A percentile compares a stretch with the other conserved stretches of the same genome.
These are phyloP conservation scores for Philypnodon macrostomus DNA, from an alignment of 2,797 vertebrate genomes.

Conservation along the genomic window DNA sequence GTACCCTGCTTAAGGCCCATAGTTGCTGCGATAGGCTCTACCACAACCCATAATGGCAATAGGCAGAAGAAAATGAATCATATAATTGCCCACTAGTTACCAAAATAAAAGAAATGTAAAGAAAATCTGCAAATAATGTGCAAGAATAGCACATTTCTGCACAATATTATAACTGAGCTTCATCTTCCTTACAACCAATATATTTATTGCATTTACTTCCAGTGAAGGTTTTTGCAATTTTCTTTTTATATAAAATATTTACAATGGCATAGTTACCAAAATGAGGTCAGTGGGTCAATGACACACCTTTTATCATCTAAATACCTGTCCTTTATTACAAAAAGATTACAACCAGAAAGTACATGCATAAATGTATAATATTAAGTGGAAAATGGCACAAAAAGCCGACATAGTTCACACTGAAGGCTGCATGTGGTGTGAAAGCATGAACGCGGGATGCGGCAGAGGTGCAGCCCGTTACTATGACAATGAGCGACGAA, in stretches of 20 bases:
- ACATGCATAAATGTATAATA: not conserved
- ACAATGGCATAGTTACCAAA: not conserved
- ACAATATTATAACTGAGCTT: no score
- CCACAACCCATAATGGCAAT: no score
- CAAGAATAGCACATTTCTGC: no score
- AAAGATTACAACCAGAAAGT: not conserved
- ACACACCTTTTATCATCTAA: not conserved
- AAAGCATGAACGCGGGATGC: conserved; percentile 58
- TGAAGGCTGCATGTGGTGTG: conserved; percentile 50
- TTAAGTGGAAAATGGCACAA: not conserved
- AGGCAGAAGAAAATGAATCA: no score
- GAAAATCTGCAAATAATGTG: no score
- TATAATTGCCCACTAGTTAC: no score
- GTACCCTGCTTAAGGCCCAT: no score
- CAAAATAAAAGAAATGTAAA: no score
- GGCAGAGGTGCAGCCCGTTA: conserved; percentile 69
- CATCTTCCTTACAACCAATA: no score
- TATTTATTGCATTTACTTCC: no score
- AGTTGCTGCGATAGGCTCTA: no score
- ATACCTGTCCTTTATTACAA: not conserved
- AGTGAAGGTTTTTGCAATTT: no score
- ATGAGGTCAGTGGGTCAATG: conserved; percentile 5
- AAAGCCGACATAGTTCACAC: conserved; percentile 25
- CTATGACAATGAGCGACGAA: conserved; percentile 65
- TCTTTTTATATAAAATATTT: conserved; percentile 1